Base-by-base conservation (phyloP, 37 sponge, comb jelly and placozoan species). In the Corticium candelabrum region DNA sequence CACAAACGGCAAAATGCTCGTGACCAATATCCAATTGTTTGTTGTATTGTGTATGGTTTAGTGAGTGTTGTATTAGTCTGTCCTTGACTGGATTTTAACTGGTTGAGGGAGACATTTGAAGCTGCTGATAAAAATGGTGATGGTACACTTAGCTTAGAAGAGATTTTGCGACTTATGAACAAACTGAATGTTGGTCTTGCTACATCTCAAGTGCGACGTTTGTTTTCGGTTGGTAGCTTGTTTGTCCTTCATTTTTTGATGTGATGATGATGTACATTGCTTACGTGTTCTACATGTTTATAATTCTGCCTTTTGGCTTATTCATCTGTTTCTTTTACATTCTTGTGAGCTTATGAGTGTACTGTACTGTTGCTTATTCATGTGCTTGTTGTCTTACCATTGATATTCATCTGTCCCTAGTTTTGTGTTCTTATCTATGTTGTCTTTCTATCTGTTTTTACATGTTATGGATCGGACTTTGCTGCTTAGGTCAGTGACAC, bases 71-170 rank as follows among this genome's bases (percentile, higher is more conserved):
- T 50, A 21, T 50, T 50, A 50, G 11, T 21, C 62, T 50, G 21
- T 50, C 62, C 62, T 50, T 50, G 62, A 21, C 15, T n/a, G 62
- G 37, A 3, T 40, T 68, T 3, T 0, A 86, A 82, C 37, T 88
- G 89, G 89, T 69, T 88, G 50, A 40, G 69, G 73, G 76, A 80
- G 21, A 30, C 83, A 80, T 89, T 85, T 75, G 86, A 85, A 3
- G 77, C 34, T 1, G 86, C 86, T 37, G 89, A 89, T 37, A 74
- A 39, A 3, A 82, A 89, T 41, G 73, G 80, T 2, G 83, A 78
- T 40, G 86, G 83, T 1, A 82, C 85, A 0, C 69, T 89, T 39
- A 75, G 74, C 33, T 11, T 84, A 29, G 78, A 85, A 41, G 89
- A 89, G 62, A 70, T 85, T 35, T 3, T 82, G 5, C 34, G 39